These are phyloP conservation scores for Stenolophus ochropezus DNA, from an alignment of 2,888 invertebrate species.

Conservation along the genomic window DNA sequence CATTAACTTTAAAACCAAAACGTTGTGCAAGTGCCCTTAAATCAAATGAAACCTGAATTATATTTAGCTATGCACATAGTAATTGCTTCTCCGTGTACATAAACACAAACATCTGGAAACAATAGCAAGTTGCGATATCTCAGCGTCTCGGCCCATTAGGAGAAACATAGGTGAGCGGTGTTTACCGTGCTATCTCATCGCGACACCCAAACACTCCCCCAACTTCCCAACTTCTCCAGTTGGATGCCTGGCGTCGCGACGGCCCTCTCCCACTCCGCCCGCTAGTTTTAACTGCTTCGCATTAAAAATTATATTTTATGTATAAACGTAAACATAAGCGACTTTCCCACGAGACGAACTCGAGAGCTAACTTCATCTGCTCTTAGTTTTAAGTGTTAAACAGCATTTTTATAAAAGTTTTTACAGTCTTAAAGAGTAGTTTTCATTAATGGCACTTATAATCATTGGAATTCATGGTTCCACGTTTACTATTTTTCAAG, in stretches of 20 bases:
- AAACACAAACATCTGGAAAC: background rate
- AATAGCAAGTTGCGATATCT: background rate
- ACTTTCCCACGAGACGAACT: background rate
- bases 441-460: background rate
- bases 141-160: slow-evolving; percentile 1
- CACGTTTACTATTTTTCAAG: no score
- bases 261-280: background rate
- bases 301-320: slow-evolving; percentile 34
- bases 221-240: background rate
- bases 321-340: background rate
- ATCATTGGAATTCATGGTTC: no score
- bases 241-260: background rate
- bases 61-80: background rate
- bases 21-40: no score
- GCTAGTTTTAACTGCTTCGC: background rate
- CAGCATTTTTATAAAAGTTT: slow-evolving; percentile 11
- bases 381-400: slow-evolving; percentile 1
- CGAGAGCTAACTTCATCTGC: background rate
- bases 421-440: background rate
- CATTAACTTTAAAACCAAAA: no score
- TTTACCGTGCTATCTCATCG: slow-evolving; percentile 17
- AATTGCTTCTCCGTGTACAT: background rate
- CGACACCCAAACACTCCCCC: background rate
- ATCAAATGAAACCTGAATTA: background rate
- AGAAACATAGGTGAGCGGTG: slow-evolving; percentile 13